Evolutionary conservation across 2,888 invertebrate genomes (phyloP).

Genomic region (Orthonevra nobilis): DNA sequence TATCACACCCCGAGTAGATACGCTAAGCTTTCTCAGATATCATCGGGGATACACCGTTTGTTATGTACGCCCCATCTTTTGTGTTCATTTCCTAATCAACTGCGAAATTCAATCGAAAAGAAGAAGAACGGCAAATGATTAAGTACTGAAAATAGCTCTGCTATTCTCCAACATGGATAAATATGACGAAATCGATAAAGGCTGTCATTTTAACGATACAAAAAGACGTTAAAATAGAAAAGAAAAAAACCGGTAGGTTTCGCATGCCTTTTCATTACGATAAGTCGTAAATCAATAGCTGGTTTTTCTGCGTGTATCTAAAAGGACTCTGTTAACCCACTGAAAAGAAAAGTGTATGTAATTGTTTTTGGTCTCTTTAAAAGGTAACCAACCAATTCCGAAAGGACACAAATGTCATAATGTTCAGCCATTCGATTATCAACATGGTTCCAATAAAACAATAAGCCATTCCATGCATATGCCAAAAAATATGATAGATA

Average conservation of each 20-base stretch:
- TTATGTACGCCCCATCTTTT: no score
- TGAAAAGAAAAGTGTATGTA: no score
- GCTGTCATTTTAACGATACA: conserved; percentile 27
- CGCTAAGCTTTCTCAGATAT: neutral
- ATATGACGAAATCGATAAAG: conserved; percentile 42
- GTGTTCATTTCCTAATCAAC: conserved; percentile 32
- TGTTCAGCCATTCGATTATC: no score
- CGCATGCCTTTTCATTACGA: conserved; percentile 27
- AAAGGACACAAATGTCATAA: no score
- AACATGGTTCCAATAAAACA: conserved; percentile 7
- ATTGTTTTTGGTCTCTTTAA: no score
- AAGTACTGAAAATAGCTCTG: conserved; percentile 34
- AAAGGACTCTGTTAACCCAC: no score
- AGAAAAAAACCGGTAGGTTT: conserved; percentile 28
- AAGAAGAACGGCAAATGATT: neutral
- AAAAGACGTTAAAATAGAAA: conserved; percentile 27
- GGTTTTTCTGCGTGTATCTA: conserved; percentile 47
- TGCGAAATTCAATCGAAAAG: conserved; percentile 12
- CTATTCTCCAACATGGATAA: conserved; percentile 35
- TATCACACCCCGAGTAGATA: no score
- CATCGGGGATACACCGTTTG: no score
- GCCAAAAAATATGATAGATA: conserved; percentile 36
- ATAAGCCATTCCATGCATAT: conserved; percentile 18
- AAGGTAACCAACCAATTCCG: no score
- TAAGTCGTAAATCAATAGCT: conserved; percentile 53